These are phyloP conservation scores for Chrysoperla carnea DNA, from an alignment of 1,140 invertebrate genomes.

Conservation along the genomic window DNA sequence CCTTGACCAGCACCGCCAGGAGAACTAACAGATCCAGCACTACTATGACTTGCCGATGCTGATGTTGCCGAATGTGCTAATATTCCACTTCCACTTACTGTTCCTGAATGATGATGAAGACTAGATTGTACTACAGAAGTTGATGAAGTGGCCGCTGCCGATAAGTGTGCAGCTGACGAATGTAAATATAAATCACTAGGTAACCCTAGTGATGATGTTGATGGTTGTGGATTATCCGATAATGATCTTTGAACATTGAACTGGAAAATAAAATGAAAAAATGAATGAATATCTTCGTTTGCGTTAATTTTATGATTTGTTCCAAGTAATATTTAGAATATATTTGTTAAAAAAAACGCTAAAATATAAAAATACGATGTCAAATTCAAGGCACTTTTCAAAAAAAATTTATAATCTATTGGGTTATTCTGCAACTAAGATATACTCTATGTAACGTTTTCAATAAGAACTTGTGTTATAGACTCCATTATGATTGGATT, in stretches of 20 bases:
- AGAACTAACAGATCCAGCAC: conserved; percentile 19
- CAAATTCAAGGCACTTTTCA: no score
- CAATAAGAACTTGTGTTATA: no score
- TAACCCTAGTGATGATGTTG: neutral
- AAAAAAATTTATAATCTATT: no score
- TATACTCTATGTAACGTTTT: no score
- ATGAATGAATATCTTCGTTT: no score
- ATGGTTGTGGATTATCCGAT: neutral
- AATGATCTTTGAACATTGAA: neutral
- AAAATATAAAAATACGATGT: no score
- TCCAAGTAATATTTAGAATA: no score
- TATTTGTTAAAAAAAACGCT: no score
- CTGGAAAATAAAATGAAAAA: neutral
- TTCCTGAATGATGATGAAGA: neutral
- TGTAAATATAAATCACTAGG: neutral
- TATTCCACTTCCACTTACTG: neutral
- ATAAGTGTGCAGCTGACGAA: neutral
- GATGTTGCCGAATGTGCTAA: conserved; percentile 1
- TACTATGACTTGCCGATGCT: conserved; percentile 13
- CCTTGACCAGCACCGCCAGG: conserved; percentile 17
- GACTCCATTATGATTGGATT: no score
- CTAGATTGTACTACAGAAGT: neutral
- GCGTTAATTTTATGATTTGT: no score
- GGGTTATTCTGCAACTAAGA: no score
- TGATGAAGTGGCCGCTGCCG: neutral